Evolutionary conservation across 2,888 invertebrate species (phyloP).

Genomic region (Gymnocheta viridis): DNA sequence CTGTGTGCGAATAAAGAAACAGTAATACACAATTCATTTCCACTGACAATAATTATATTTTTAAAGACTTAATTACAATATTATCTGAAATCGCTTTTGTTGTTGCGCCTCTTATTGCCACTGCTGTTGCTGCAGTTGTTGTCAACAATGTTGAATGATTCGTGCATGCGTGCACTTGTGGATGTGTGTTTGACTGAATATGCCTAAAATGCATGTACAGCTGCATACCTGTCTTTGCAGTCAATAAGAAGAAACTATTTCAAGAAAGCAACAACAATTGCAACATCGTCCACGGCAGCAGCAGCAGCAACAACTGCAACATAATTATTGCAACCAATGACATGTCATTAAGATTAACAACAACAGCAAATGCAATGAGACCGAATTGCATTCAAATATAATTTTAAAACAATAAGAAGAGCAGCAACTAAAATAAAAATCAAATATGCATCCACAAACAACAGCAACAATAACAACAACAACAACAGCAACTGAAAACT

Average conservation of each 20-base stretch:
- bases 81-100: constrained; percentile 68
- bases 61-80: constrained; percentile 79
- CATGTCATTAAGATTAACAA: constrained; percentile 77
- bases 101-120: constrained; percentile 35
- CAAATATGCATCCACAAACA: constrained; percentile 71
- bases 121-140: constrained; percentile 44
- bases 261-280: constrained; percentile 23
- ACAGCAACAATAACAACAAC: constrained; percentile 58
- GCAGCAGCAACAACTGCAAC: constrained; percentile 30
- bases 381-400: constrained; percentile 69
- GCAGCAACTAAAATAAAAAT: constrained; percentile 31
- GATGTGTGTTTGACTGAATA: not conserved
- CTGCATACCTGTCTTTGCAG: constrained; percentile 63
- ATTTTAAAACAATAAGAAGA: constrained; percentile 61
- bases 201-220: constrained; percentile 22
- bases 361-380: constrained; percentile 45
- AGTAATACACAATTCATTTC: constrained; percentile 54
- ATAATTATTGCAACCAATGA: constrained; percentile 75
- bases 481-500: constrained; percentile 58
- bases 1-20: constrained; percentile 5
- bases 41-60: constrained; percentile 79
- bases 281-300: not conserved
- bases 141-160: constrained; percentile 63
- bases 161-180: constrained; percentile 20
- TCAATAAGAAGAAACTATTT: constrained; percentile 56